These are phyloP conservation scores for Dermochelys coriacea DNA, from an alignment of 2,797 vertebrate species.

Conservation along the genomic window DNA sequence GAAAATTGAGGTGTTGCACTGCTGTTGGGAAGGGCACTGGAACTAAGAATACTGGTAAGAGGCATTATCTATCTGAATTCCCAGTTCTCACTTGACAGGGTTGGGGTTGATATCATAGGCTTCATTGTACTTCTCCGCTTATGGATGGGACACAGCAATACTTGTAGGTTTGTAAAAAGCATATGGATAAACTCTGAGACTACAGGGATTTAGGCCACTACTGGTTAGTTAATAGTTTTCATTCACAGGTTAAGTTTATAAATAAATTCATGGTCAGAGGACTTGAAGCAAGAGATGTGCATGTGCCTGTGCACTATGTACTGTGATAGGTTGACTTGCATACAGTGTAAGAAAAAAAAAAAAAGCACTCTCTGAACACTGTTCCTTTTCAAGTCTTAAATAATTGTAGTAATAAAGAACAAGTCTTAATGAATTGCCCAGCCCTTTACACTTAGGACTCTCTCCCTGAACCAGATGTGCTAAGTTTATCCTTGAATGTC, in stretches of 20 bases:
- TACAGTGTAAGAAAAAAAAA: neutral
- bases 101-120: neutral
- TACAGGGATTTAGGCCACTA: neutral
- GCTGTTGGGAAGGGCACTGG: neutral
- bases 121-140: neutral
- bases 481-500: neutral
- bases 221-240: neutral
- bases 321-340: neutral
- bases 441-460: neutral
- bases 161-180: neutral
- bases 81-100: neutral
- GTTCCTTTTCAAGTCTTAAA: conserved; percentile 4
- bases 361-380: neutral
- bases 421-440: neutral
- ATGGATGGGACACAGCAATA: neutral
- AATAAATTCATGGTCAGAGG: neutral
- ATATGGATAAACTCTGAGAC: neutral
- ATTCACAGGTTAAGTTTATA: neutral
- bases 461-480: neutral
- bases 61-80: neutral
- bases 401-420: neutral
- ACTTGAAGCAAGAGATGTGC: neutral
- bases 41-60: neutral
- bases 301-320: neutral
- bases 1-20: neutral